phyloP scores from a whole-genome alignment of 1,140 invertebrate genomes.

The Eriosoma lanigerum region DNA sequence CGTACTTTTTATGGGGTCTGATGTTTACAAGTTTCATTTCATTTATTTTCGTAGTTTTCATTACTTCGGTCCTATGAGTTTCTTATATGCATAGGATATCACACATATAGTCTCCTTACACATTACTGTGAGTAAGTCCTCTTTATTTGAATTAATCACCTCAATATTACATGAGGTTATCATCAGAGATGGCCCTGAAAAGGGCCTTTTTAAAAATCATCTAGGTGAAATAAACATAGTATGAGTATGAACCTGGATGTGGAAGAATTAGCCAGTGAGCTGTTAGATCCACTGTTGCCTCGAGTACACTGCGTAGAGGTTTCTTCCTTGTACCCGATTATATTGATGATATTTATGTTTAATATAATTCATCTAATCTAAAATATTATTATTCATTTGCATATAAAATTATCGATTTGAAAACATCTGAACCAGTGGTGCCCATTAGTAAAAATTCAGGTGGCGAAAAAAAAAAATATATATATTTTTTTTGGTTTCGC shows the following conservation, averaged over 20 bases:
- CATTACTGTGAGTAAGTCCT: neutral
- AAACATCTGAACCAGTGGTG: too few relatives aligned
- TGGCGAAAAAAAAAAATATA: too few relatives aligned
- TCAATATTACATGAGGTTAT: neutral
- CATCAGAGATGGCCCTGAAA: neutral
- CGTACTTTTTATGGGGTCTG: too few relatives aligned
- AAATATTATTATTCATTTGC: too few relatives aligned
- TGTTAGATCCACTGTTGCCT: neutral
- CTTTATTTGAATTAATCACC: neutral
- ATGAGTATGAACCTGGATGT: neutral
- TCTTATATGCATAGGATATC: neutral
- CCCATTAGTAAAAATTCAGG: too few relatives aligned
- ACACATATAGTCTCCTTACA: slow-evolving; percentile 23
- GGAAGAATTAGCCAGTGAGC: slow-evolving; percentile 6
- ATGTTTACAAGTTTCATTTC: neutral
- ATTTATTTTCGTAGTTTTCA: neutral
- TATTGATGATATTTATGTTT: too few relatives aligned
- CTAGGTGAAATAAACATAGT: too few relatives aligned
- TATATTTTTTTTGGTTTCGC: too few relatives aligned
- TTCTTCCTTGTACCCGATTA: neutral
- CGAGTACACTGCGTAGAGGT: neutral
- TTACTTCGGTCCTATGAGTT: neutral
- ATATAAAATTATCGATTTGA: too few relatives aligned
- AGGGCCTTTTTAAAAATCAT: neutral
- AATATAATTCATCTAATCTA: too few relatives aligned